A percentile compares a stretch with the other conserved stretches of the same genome.
These are phyloP conservation scores for Epinephelus moara DNA, from an alignment of 2,113 vertebrate genomes.

Conservation along the genomic window DNA sequence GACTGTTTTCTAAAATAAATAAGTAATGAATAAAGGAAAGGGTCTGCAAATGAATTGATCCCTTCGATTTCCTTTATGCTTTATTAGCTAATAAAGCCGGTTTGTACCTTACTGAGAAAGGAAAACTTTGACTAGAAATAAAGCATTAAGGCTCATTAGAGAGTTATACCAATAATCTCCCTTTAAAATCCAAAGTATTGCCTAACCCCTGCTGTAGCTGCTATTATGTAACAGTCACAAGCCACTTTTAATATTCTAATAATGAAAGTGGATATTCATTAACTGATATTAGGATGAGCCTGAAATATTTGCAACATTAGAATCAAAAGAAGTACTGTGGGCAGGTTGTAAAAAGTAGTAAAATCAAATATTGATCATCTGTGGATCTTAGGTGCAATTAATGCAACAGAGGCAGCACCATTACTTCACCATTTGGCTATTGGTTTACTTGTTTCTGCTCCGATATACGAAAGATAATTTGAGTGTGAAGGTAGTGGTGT, in stretches of 20 bases:
- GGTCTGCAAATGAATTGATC: background rate
- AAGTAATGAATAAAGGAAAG: background rate
- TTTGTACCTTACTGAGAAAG: background rate
- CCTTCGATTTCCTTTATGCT: background rate
- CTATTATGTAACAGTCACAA: background rate
- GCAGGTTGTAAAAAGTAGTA: background rate
- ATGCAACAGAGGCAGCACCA: background rate
- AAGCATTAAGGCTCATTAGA: background rate
- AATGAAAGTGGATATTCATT: background rate
- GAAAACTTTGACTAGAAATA: background rate
- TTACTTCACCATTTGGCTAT: background rate
- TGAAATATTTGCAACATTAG: background rate
- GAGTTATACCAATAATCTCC: background rate
- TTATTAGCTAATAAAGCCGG: background rate
- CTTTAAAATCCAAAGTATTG: constrained; percentile 7
- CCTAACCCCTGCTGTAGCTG: background rate
- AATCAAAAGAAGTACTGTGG: background rate
- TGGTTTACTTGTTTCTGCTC: too few relatives aligned
- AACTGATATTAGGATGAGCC: background rate
- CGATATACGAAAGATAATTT: too few relatives aligned
- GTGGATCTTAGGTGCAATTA: background rate
- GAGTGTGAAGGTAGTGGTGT: too few relatives aligned
- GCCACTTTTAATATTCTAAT: constrained; percentile 4
- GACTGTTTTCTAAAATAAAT: background rate
- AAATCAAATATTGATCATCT: background rate